These are phyloP conservation scores for Ardeotis arabs DNA, from an alignment of 2,113 vertebrate species.

Conservation along the genomic window DNA sequence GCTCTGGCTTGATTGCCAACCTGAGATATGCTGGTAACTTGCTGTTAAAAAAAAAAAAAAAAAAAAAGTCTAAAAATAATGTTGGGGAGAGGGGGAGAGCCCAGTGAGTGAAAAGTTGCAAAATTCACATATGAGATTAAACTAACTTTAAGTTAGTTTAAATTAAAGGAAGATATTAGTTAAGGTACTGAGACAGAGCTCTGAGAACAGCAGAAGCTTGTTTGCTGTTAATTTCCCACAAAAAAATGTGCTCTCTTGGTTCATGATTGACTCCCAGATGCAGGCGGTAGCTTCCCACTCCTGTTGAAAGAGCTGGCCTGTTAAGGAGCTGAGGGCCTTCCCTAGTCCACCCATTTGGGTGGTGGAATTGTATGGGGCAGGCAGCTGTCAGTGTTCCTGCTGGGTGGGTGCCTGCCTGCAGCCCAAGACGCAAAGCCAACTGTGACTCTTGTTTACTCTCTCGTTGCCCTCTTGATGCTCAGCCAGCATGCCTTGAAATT, in stretches of 20 bases:
- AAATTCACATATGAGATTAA: neutral
- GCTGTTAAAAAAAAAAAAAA: neutral
- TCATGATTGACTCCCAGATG: neutral
- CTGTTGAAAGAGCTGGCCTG: neutral
- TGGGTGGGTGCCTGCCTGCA: neutral
- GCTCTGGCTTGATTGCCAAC: neutral
- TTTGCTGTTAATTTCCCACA: neutral
- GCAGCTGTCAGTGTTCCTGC: neutral
- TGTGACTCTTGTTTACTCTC: neutral
- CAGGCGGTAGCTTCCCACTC: neutral
- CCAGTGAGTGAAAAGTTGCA: neutral
- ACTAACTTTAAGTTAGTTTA: neutral
- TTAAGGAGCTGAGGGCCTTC: neutral
- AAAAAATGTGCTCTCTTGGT: neutral
- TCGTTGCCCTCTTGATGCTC: neutral
- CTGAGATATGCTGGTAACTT: neutral
- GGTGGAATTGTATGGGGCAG: neutral
- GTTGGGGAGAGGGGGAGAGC: neutral
- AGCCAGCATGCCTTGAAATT: neutral
- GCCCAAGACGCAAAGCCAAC: neutral
- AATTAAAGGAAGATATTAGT: neutral
- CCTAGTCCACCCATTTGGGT: accelerated
- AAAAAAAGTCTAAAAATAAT: neutral
- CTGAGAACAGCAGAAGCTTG: neutral
- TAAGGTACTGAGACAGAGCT: neutral